Percentiles rank a stretch among this genome's conserved stretches.
These are phyloP conservation scores for Neoseiulus cucumeris DNA, from an alignment of 1,140 invertebrate genomes.

Conservation along the genomic window DNA sequence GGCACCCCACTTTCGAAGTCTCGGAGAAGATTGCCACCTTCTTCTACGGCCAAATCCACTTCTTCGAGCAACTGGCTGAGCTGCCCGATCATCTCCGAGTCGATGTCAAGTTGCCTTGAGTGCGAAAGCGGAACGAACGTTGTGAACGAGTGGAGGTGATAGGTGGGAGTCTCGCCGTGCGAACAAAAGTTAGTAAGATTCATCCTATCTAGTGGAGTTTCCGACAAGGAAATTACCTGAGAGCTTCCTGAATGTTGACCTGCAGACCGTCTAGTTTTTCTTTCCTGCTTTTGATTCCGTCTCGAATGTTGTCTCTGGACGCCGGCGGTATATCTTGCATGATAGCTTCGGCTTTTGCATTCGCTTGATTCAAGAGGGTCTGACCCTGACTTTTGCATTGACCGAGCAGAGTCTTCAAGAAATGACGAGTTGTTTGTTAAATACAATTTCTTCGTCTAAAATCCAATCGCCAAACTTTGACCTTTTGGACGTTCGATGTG, in stretches of 20 bases:
- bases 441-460: background rate
- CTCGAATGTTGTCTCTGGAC: background rate
- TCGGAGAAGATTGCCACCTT: background rate
- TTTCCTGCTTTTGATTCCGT: background rate
- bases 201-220: too few relatives aligned
- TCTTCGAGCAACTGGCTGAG: background rate
- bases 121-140: too few relatives aligned
- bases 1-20: background rate
- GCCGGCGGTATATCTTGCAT: background rate
- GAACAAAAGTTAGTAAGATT: too few relatives aligned
- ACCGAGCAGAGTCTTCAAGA: slow-evolving; percentile 5
- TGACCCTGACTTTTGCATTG: slow-evolving; percentile 10
- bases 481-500: too few relatives aligned
- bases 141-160: too few relatives aligned
- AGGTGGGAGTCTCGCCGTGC: too few relatives aligned
- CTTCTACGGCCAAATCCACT: background rate
- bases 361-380: slow-evolving; percentile 1
- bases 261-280: background rate
- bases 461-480: background rate
- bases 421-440: background rate
- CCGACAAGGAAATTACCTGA: slow-evolving; percentile 3
- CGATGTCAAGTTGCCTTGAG: slow-evolving; percentile 9
- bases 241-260: slow-evolving; percentile 8
- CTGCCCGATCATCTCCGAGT: background rate
- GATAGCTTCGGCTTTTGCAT: background rate